phyloP scores from a whole-genome alignment of 2,797 vertebrate genomes.

The Avahi laniger region DNA sequence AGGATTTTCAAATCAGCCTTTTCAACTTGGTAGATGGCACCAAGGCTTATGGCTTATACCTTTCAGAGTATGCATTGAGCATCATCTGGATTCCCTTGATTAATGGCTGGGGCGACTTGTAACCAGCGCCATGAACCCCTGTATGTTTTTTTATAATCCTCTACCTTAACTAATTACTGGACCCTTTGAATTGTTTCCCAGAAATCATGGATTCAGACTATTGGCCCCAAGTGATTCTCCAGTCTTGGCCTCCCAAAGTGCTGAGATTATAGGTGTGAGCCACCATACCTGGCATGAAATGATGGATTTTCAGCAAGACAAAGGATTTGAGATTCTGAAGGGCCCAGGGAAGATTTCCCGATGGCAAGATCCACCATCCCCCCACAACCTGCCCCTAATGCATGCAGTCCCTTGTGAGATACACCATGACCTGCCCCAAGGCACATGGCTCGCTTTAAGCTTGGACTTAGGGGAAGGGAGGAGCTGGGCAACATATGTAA shows the following conservation, averaged over 20 bases:
- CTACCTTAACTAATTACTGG: background rate
- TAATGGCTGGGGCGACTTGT: background rate
- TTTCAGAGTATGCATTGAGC: background rate
- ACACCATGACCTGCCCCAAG: too few species aligned
- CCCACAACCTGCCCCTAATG: too few species aligned
- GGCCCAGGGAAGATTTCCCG: too few species aligned
- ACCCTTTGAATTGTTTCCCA: background rate
- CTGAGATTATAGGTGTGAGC: background rate
- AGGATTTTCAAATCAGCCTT: background rate
- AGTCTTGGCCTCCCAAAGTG: background rate
- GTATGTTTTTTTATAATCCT: background rate
- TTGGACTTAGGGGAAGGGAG: too few species aligned
- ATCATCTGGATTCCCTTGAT: background rate
- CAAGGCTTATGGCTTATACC: background rate
- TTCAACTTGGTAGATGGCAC: background rate
- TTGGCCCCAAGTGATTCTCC: background rate
- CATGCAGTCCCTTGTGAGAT: too few species aligned
- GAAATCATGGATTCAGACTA: background rate
- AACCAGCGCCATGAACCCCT: background rate
- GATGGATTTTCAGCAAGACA: background rate
- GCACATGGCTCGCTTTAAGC: too few species aligned
- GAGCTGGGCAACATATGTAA: too few species aligned
- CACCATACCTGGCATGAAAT: background rate
- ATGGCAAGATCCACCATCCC: too few species aligned
- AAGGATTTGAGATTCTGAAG: background rate